Conservation (phyloP, 2,113 vertebrate genomes). For the Mus spicilegus region DNA sequence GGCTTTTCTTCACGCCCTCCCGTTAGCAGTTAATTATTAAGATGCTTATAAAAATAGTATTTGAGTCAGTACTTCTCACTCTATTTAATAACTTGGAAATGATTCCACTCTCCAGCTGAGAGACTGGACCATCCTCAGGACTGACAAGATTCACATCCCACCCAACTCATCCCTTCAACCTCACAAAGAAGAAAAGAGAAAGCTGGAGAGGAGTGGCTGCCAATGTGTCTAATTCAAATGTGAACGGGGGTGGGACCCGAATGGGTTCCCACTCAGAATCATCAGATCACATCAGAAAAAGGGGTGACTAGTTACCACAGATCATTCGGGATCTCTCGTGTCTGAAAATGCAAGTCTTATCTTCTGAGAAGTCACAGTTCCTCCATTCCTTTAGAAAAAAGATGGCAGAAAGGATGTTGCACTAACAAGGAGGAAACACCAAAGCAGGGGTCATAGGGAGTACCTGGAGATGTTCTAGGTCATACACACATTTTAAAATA, state of each 20-base stretch:
- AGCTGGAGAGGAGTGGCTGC: not conserved
- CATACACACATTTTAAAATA: not conserved
- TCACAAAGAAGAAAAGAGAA: not conserved
- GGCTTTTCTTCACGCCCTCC: not conserved
- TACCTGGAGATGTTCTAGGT: not conserved
- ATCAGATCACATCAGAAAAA: accelerated
- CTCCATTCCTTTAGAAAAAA: not conserved
- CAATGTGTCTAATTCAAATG: not conserved
- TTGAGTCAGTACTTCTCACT: not conserved
- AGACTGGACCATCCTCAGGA: not conserved
- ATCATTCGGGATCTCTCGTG: accelerated
- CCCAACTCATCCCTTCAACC: not conserved
- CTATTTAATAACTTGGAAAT: not conserved
- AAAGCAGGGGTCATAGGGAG: not conserved
- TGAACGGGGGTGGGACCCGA: not conserved
- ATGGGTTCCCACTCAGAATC: not conserved
- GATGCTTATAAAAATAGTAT: not conserved
- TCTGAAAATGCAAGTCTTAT: not conserved
- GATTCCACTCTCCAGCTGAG: not conserved
- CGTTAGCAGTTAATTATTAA: not conserved
- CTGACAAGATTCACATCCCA: not conserved
- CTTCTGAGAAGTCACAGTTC: not conserved
- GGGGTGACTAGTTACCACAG: accelerated
- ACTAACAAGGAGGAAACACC: not conserved
- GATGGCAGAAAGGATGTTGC: too few relatives aligned